Conservation (phyloP, 2,888 invertebrate genomes). For the Girardia tigrina region DNA sequence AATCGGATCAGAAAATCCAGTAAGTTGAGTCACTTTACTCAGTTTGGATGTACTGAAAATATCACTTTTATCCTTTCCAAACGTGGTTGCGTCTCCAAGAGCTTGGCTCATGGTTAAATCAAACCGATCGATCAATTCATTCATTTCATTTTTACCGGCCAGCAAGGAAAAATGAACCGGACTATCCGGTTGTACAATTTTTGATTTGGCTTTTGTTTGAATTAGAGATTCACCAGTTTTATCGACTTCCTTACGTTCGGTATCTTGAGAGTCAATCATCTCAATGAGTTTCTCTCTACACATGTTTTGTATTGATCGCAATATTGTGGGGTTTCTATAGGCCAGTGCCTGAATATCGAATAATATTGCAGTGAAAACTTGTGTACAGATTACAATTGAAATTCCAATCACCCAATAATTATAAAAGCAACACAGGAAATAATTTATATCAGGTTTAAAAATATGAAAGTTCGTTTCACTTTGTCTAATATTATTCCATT, state of each 20-base stretch:
- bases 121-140: constrained; percentile 65
- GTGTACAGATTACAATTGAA: too few species aligned
- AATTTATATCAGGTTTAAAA: too few species aligned
- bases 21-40: constrained; percentile 72
- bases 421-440: too few species aligned
- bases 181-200: constrained; percentile 64
- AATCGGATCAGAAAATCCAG: constrained; percentile 96
- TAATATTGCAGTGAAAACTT: too few species aligned
- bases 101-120: constrained; percentile 81
- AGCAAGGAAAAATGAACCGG: constrained; percentile 70
- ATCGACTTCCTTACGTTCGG: constrained; percentile 58
- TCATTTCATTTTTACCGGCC: constrained; percentile 53
- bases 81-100: constrained; percentile 56
- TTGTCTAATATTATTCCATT: too few species aligned
- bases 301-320: constrained; percentile 60
- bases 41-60: constrained; percentile 54
- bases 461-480: too few species aligned
- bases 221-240: constrained; percentile 46
- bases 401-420: too few species aligned
- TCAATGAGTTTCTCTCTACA: constrained; percentile 66
- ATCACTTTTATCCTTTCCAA: constrained; percentile 47
- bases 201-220: neutral
- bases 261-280: constrained; percentile 68
- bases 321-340: constrained; percentile 39
- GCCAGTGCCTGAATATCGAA: too few species aligned